A percentile compares a stretch with the other conserved stretches of the same genome.
These are phyloP conservation scores for Thymallus thymallus DNA, from an alignment of 2,113 vertebrate genomes.

Conservation along the genomic window DNA sequence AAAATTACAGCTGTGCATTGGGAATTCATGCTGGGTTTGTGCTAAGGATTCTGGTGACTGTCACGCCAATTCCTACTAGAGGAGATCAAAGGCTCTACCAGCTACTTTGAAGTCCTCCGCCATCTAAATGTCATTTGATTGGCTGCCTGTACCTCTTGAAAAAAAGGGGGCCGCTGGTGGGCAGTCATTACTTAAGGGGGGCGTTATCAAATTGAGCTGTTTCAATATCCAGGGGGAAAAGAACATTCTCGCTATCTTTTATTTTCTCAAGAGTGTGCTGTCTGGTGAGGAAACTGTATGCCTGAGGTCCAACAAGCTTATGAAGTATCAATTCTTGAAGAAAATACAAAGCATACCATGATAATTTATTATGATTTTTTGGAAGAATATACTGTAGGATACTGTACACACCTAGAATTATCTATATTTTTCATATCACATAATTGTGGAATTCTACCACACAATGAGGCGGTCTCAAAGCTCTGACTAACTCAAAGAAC, in stretches of 20 bases:
- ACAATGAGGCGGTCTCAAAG: too few species aligned
- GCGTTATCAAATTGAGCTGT: conserved; percentile 13
- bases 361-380: background rate
- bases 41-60: background rate
- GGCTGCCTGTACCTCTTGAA: conserved; percentile 19
- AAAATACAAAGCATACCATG: conserved; percentile 19
- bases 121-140: conserved; percentile 35
- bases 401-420: background rate
- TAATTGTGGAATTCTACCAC: background rate
- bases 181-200: conserved; percentile 7
- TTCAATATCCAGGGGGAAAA: conserved; percentile 18
- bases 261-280: background rate
- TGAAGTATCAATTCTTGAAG: conserved; percentile 1
- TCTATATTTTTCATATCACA: background rate
- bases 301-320: background rate
- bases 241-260: background rate
- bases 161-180: conserved; percentile 10
- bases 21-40: background rate
- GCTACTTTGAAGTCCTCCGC: conserved; percentile 6
- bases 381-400: background rate
- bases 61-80: conserved; percentile 10
- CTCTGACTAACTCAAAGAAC: background rate
- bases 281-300: background rate
- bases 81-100: conserved; percentile 12
- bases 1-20: conserved; percentile 11